Base-by-base conservation (phyloP, 2,797 vertebrate genomes). In the Diplodus puntazzo region DNA sequence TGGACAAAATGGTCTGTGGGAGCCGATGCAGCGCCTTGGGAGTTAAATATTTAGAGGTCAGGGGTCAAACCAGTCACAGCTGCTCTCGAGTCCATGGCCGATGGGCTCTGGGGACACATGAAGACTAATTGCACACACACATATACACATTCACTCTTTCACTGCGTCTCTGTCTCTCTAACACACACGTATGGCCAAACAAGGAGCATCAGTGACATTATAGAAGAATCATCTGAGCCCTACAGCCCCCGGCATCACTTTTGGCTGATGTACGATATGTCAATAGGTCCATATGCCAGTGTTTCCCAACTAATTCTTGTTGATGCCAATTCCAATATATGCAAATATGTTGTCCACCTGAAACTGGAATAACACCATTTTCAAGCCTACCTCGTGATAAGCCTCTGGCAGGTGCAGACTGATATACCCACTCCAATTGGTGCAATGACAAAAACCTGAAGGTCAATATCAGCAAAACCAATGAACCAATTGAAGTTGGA, bases 21-120 rank as follows among this genome's bases (percentile, higher is more conserved):
- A 76, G 68, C 73, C 69, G 79, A 86, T 59, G 54, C 58, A 69
- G 59, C 25, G 81, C 66, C 69, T 80, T 34, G 21, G 42, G 78
- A 88, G 88, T 81, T 83, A 89, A 91, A 84, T 79, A 90, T 87
- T 77, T 81, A 84, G 67, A 77, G 83, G 82, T 89, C 83, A 88
- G 48, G 87, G 86, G 83, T 90, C 87, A 91, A 89, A 90, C 69
- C 81, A 83, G 85, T 86, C 89, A 86, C 92, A 93, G 89, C 91
- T 93, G 90, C 88, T 92, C 78, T 82, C 46, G 87, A 89, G 79
- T 77, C 73, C 58, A 63, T 80, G 73, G 86, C 89, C 60, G 4
- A 77, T 64, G 81, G 85, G 75, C 73, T 84, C 75, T 2, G 16
- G 73, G 79, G 72, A 87, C 86, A 82, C 82, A 87, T 70, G 63